These are phyloP conservation scores for Morbakka virulenta DNA, from an alignment of 30 jellyfish, hydroid and myxozoan species.

Conservation along the genomic window DNA sequence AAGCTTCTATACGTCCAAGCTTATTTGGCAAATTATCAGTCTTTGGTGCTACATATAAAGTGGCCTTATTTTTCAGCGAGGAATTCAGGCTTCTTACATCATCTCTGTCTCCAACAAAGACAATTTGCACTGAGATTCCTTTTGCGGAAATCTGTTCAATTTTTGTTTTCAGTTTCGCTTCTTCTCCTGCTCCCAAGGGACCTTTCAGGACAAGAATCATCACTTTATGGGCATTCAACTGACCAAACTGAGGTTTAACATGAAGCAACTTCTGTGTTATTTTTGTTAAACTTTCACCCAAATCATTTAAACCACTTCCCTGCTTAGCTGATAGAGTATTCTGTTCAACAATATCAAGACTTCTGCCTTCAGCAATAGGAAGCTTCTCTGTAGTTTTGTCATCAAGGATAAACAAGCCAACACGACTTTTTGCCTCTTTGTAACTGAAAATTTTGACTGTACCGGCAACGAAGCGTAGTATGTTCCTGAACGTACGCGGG, in stretches of 20 bases:
- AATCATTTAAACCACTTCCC: neutral
- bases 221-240: neutral
- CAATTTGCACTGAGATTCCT: neutral
- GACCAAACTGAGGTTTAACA: neutral
- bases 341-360: neutral
- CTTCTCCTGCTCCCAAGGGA: neutral
- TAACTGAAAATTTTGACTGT: neutral
- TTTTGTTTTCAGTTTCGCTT: neutral
- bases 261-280: neutral
- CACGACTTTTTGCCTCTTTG: neutral
- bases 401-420: neutral
- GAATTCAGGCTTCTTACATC: no score
- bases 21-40: constrained; percentile 7
- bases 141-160: no score
- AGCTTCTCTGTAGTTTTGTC: neutral
- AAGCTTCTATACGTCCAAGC: constrained; percentile 17
- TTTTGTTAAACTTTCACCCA: neutral
- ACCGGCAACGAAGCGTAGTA: neutral
- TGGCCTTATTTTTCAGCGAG: no score
- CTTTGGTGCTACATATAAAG: no score
- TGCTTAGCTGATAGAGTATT: neutral
- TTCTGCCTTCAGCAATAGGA: neutral
- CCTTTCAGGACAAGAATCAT: neutral
- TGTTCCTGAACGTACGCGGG: neutral
- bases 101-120: no score